These are phyloP conservation scores for Temnothorax nylanderi DNA, from an alignment of 1,140 invertebrate genomes.

Conservation along the genomic window DNA sequence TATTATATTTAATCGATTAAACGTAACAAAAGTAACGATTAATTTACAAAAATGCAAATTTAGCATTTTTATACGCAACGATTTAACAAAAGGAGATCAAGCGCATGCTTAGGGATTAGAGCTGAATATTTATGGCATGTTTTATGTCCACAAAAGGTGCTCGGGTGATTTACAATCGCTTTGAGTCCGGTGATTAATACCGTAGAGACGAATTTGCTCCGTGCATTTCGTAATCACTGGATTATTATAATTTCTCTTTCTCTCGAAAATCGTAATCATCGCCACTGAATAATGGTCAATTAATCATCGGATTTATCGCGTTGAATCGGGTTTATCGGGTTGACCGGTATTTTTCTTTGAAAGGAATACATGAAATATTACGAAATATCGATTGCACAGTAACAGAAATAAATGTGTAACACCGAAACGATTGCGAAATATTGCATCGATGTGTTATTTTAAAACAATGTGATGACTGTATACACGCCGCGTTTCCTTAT, in stretches of 20 bases:
- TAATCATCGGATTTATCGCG: neutral
- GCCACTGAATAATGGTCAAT: conserved; percentile 27
- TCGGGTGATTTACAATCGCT: conserved; percentile 17
- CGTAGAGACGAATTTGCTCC: neutral
- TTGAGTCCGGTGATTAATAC: conserved; percentile 13
- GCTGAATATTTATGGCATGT: conserved; percentile 3
- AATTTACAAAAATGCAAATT: neutral
- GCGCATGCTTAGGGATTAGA: neutral
- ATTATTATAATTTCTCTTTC: conserved; percentile 32
- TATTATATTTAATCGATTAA: neutral
- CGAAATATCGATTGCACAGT: conserved; percentile 11
- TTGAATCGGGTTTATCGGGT: neutral
- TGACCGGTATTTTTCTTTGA: neutral
- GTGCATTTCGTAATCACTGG: conserved; percentile 30
- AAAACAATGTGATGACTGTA: neutral
- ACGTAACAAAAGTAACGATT: neutral
- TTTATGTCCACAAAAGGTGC: neutral
- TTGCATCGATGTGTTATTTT: neutral
- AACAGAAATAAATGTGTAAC: conserved; percentile 1
- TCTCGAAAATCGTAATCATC: neutral
- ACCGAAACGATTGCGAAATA: neutral
- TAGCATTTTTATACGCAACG: neutral
- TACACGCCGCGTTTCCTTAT: neutral
- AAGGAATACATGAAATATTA: neutral
- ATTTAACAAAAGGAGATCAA: conserved; percentile 5